Percentiles rank a stretch among this genome's conserved stretches.
These are phyloP conservation scores for Tenebrosternarchus preto DNA, from an alignment of 2,113 vertebrate species.

Conservation along the genomic window DNA sequence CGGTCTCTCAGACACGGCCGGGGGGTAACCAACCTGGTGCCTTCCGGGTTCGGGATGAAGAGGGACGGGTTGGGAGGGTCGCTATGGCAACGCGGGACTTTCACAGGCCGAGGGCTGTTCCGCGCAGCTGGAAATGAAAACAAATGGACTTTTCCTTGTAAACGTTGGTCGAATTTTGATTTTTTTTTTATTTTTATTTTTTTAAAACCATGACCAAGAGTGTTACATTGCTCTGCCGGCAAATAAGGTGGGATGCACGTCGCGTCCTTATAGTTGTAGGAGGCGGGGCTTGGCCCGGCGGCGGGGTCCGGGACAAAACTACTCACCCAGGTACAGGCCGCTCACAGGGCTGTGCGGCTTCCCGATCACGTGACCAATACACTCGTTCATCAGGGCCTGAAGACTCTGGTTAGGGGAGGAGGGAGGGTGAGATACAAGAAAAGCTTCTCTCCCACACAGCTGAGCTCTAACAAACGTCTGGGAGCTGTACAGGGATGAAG, in stretches of 20 bases:
- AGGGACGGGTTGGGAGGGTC: constrained; percentile 96
- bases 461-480: neutral
- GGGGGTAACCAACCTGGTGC: constrained; percentile 83
- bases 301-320: constrained; percentile 45
- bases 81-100: constrained; percentile 95
- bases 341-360: constrained; percentile 98
- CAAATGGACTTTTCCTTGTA: neutral
- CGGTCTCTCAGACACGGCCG: no score
- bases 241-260: neutral
- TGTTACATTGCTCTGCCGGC: neutral
- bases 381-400: constrained; percentile 97
- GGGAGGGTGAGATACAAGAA: constrained; percentile 31
- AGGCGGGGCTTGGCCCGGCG: no score
- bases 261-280: neutral
- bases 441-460: neutral
- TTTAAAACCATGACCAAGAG: neutral
- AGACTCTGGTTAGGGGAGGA: constrained; percentile 85
- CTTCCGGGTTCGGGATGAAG: constrained; percentile 89
- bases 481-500: no score
- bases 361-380: constrained; percentile 98
- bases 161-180: neutral
- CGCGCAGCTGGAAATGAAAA: constrained; percentile 78
- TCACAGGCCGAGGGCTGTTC: constrained; percentile 93
- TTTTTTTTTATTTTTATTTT: neutral
- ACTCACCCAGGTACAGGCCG: constrained; percentile 89